A percentile compares a stretch with the other conserved stretches of the same genome.
phyloP scores from a whole-genome alignment of 2,113 vertebrate species.

The Bungarus multicinctus region DNA sequence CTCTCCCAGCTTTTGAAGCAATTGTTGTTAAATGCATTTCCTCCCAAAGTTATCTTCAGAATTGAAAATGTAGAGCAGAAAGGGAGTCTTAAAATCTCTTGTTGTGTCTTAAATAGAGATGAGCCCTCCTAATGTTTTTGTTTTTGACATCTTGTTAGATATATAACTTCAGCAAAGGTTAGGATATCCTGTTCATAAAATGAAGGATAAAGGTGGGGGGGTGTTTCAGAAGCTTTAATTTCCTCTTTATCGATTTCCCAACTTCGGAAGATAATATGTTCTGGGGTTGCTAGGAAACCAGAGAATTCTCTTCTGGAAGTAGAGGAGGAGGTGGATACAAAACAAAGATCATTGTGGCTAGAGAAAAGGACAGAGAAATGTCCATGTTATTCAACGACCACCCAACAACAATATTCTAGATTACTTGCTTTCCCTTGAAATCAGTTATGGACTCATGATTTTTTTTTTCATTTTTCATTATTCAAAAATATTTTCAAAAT shows the following conservation, averaged over 20 bases:
- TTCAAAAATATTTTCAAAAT: background rate
- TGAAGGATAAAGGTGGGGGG: background rate
- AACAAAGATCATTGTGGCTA: background rate
- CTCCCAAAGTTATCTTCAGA: background rate
- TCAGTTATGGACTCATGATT: accelerated
- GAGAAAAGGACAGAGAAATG: background rate
- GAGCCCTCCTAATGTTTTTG: background rate
- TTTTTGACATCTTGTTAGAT: background rate
- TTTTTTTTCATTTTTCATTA: background rate
- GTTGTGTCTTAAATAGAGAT: background rate
- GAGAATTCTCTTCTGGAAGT: background rate
- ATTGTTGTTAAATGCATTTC: background rate
- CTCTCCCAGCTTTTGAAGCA: background rate
- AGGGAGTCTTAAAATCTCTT: background rate
- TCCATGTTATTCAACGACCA: background rate
- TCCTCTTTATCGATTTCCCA: background rate
- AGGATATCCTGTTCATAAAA: background rate
- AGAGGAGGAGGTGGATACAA: background rate
- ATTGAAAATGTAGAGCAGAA: background rate
- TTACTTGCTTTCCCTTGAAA: background rate
- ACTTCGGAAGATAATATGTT: background rate
- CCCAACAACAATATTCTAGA: background rate
- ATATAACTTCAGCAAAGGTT: background rate
- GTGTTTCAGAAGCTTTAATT: background rate
- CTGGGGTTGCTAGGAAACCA: constrained; percentile 19